phyloP scores from a whole-genome alignment of 2,113 vertebrate species.

The Tenebrosternarchus preto region DNA sequence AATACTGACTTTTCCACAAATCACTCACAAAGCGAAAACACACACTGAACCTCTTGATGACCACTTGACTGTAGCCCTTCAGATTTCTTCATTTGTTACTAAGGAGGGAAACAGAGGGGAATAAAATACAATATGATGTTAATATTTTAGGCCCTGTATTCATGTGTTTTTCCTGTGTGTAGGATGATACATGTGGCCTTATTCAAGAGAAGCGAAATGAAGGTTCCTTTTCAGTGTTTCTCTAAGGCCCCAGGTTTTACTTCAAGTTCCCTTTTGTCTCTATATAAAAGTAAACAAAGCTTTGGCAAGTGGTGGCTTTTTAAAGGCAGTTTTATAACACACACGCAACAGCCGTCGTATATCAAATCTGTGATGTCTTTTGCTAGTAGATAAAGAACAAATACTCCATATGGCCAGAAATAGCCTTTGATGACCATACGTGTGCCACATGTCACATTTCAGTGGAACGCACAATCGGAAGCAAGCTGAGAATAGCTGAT shows the following conservation, averaged over 20 bases:
- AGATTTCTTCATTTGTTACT: neutral
- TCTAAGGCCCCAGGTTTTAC: neutral
- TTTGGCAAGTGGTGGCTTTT: neutral
- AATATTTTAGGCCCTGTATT: neutral
- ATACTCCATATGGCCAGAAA: conserved; percentile 50
- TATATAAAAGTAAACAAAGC: neutral
- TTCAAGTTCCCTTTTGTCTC: neutral
- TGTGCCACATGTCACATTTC: conserved; percentile 52
- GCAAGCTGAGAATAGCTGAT: conserved; percentile 3
- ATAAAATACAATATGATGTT: conserved; percentile 35
- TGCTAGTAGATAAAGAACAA: conserved; percentile 39
- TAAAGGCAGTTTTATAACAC: conserved; percentile 24
- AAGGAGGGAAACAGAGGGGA: conserved; percentile 26
- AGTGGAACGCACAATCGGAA: conserved; percentile 26
- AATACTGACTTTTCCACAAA: neutral
- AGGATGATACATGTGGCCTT: neutral
- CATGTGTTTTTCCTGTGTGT: neutral
- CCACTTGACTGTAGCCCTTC: too few relatives aligned
- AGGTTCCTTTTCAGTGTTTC: neutral
- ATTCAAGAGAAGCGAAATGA: conserved; percentile 4
- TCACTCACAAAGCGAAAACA: neutral
- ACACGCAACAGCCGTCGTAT: conserved; percentile 16
- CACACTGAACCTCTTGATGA: too few relatives aligned
- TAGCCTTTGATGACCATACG: conserved; percentile 54
- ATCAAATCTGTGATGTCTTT: conserved; percentile 23